Percentiles rank a stretch among this genome's conserved stretches.
Conservation (phyloP, 1,140 invertebrate species). For the Caerostris extrusa region DNA sequence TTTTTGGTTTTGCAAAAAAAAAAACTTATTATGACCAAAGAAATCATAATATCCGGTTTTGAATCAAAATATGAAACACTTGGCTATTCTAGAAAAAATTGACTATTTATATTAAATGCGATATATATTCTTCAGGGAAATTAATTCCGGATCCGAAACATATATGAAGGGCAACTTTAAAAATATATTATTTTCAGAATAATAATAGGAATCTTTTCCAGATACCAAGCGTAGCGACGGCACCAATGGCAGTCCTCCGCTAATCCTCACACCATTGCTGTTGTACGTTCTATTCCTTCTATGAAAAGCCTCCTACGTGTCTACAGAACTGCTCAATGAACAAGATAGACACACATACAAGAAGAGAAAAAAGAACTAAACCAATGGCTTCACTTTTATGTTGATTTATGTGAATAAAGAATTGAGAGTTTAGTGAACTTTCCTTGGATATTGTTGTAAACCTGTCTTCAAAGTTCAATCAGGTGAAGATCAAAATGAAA, state of each 20-base stretch:
- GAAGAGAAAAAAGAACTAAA: background rate
- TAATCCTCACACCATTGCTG: conserved; percentile 30
- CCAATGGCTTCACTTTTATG: background rate
- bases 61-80: too few species aligned
- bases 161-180: conserved; percentile 11
- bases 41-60: too few species aligned
- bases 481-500: conserved; percentile 3
- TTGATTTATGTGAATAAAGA: conserved; percentile 33
- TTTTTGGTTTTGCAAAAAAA: too few species aligned
- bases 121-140: background rate
- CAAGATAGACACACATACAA: conserved; percentile 18
- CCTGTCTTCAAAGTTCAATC: conserved; percentile 15
- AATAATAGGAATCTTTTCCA: background rate
- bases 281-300: conserved; percentile 15
- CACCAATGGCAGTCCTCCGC: background rate
- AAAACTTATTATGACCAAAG: too few species aligned
- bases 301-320: conserved; percentile 2
- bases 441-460: background rate
- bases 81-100: too few species aligned
- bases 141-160: background rate
- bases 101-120: too few species aligned
- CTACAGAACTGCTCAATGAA: conserved; percentile 26
- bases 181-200: conserved; percentile 14
- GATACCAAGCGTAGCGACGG: conserved; percentile 33
- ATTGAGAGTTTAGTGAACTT: conserved; percentile 18